Conservation (phyloP, 2,888 invertebrate genomes). For the Spilosoma lubricipeda region DNA sequence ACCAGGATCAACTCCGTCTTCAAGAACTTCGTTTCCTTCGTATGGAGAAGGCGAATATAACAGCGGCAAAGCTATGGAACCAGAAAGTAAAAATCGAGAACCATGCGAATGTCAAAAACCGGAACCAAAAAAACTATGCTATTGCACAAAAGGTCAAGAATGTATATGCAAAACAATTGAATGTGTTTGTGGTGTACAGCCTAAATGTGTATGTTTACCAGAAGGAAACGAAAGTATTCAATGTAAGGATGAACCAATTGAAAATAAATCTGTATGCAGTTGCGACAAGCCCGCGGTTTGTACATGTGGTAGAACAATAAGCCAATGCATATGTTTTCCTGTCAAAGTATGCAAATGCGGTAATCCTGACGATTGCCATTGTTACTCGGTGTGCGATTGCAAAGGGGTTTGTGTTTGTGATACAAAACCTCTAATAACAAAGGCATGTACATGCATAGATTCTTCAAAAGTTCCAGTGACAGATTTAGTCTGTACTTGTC, state of each 20-base stretch:
- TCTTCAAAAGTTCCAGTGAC: constrained; percentile 45
- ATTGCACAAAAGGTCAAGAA: constrained; percentile 65
- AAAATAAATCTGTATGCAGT: constrained; percentile 64
- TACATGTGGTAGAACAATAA: constrained; percentile 10
- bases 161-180: constrained; percentile 63
- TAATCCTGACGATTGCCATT: constrained; percentile 72
- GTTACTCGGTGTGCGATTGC: constrained; percentile 69
- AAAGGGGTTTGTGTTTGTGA: constrained; percentile 72
- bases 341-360: constrained; percentile 67
- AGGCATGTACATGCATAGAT: constrained; percentile 67
- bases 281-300: constrained; percentile 49
- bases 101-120: constrained; percentile 72
- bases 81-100: constrained; percentile 36
- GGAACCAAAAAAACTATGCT: constrained; percentile 58
- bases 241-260: constrained; percentile 56
- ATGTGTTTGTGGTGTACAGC: constrained; percentile 71
- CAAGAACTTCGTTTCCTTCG: constrained; percentile 9
- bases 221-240: constrained; percentile 48
- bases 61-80: background rate
- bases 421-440: constrained; percentile 44
- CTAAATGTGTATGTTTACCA: constrained; percentile 69
- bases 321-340: constrained; percentile 67
- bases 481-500: constrained; percentile 61
- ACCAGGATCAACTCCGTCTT: constrained; percentile 45
- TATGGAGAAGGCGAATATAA: constrained; percentile 35